These are phyloP conservation scores for Holacanthus passer DNA, from an alignment of 2,113 vertebrate species.

Conservation along the genomic window DNA sequence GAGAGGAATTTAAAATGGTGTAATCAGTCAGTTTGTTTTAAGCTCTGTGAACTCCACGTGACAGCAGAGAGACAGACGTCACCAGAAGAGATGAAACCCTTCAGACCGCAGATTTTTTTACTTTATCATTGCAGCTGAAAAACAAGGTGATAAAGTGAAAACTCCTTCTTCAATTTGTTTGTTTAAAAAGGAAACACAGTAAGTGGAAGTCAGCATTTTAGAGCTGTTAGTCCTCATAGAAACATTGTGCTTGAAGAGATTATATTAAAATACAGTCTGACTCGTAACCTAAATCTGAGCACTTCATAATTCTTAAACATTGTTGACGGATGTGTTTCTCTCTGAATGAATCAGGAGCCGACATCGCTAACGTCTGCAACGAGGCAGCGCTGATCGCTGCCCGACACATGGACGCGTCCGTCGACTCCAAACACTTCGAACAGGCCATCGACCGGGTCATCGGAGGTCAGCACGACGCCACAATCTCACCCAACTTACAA, in stretches of 20 bases:
- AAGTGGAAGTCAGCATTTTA: no score
- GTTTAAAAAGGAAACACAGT: no score
- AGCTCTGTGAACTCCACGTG: background rate
- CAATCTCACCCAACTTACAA: no score
- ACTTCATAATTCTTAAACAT: background rate
- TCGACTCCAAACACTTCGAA: constrained; percentile 93
- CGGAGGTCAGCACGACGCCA: constrained; percentile 90
- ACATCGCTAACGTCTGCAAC: constrained; percentile 97
- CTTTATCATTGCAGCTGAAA: no score
- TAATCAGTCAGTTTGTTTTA: background rate
- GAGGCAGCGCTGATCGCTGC: constrained; percentile 96
- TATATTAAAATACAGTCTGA: no score
- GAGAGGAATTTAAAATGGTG: background rate
- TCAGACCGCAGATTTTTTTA: no score
- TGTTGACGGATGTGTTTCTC: background rate
- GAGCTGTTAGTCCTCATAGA: no score
- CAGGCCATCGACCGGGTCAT: constrained; percentile 97
- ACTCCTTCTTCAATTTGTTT: no score
- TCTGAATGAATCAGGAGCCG: constrained; percentile 85
- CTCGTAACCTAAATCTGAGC: no score
- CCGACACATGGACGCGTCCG: constrained; percentile 87
- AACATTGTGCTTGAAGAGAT: no score
- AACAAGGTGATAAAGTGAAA: no score
- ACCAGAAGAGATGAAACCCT: no score
- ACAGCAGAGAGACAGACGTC: background rate